phyloP scores from a whole-genome alignment of 2,113 vertebrate species.

The Dolichotis patagonum region DNA sequence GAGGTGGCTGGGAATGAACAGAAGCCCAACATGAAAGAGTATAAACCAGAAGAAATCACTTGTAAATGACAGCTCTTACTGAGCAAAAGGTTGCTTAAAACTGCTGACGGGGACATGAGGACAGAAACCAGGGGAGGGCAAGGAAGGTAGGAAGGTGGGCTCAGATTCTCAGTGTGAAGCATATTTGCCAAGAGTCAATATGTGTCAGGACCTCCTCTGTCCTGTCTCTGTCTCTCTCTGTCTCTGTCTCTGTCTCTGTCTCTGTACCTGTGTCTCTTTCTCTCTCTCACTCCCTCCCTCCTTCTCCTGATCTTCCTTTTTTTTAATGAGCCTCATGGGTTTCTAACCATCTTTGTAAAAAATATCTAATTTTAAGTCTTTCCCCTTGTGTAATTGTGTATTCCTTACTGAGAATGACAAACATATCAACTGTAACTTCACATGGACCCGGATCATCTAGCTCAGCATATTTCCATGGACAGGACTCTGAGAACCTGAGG shows the following conservation, averaged over 20 bases:
- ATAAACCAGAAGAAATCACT: not conserved
- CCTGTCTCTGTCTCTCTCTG: not conserved
- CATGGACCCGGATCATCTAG: not conserved
- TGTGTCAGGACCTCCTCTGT: not conserved
- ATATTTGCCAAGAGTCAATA: not conserved
- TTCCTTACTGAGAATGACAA: not conserved
- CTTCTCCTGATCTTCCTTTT: not conserved
- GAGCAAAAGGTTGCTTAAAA: not conserved
- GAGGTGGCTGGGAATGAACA: not conserved
- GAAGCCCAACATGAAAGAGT: not conserved
- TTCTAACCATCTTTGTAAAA: not conserved
- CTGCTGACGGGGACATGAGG: not conserved
- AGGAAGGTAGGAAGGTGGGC: accelerated
- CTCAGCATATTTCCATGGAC: too few species aligned
- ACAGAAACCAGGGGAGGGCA: not conserved
- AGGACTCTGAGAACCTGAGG: not conserved
- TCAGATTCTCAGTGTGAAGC: too few species aligned
- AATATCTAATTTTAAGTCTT: not conserved
- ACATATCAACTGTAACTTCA: not conserved
- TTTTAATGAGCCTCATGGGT: not conserved
- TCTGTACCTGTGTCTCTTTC: not conserved
- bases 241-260: not conserved
- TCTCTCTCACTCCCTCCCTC: not conserved
- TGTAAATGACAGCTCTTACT: too few species aligned
- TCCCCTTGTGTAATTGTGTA: not conserved